These are phyloP conservation scores for Sialis fuliginosa DNA, from an alignment of 2,888 invertebrate genomes.

Conservation along the genomic window DNA sequence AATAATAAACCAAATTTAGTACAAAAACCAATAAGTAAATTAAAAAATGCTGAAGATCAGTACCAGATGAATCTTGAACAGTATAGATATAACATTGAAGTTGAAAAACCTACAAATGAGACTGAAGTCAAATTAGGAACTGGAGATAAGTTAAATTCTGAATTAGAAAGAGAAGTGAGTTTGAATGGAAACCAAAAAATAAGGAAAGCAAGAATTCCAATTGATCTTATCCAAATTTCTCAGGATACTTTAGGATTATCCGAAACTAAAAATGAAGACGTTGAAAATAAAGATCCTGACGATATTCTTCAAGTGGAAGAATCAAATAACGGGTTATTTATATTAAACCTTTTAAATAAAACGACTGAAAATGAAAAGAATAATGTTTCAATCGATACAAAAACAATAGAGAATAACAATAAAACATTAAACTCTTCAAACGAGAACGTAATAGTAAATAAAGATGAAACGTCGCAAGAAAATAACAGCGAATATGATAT, in stretches of 20 bases:
- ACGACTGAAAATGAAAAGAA: neutral
- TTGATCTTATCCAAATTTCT: slow-evolving; percentile 14
- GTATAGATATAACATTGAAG: neutral
- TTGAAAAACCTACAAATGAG: neutral
- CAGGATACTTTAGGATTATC: slow-evolving; percentile 12
- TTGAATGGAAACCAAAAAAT: slow-evolving; percentile 19
- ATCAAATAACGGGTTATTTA: slow-evolving; percentile 32
- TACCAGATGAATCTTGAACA: neutral
- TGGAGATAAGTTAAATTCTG: neutral
- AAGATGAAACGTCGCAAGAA: slow-evolving; percentile 10
- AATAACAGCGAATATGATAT: slow-evolving; percentile 2
- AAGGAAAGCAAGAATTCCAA: slow-evolving; percentile 23
- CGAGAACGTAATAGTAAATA: slow-evolving; percentile 12
- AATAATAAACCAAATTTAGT: too few relatives aligned
- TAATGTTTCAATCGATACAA: neutral
- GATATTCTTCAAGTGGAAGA: slow-evolving; percentile 36
- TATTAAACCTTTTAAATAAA: slow-evolving; percentile 22
- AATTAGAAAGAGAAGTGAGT: neutral
- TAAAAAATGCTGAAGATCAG: too few relatives aligned
- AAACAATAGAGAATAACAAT: slow-evolving; percentile 12
- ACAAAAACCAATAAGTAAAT: too few relatives aligned
- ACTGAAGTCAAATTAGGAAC: neutral
- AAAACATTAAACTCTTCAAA: slow-evolving; percentile 16
- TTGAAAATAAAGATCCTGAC: slow-evolving; percentile 31
- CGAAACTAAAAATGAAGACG: slow-evolving; percentile 16